A percentile compares a stretch with the other conserved stretches of the same genome.
Conservation (phyloP, 2,113 vertebrate species). For the Ancistrus triradiatus region DNA sequence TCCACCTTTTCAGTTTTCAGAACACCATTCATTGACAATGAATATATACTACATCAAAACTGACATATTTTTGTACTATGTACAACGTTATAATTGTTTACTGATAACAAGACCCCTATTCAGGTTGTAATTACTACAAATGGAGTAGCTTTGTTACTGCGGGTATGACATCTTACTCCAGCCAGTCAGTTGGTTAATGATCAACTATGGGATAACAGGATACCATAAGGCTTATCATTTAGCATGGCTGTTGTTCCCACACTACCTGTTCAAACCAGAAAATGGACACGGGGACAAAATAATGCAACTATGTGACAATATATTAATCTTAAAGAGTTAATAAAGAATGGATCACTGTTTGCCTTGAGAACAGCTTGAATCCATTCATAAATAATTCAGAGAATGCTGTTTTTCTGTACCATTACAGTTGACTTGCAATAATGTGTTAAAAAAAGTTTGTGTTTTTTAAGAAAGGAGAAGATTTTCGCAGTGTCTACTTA, state of each 20-base stretch:
- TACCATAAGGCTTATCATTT: slow-evolving; percentile 24
- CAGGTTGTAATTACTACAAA: slow-evolving; percentile 21
- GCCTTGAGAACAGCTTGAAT: no score
- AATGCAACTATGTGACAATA: no score
- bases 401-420: no score
- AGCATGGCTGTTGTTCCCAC: slow-evolving; percentile 33
- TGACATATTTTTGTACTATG: not conserved
- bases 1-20: not conserved
- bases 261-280: slow-evolving; percentile 17
- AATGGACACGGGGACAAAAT: no score
- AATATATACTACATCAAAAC: slow-evolving; percentile 9
- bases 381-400: no score
- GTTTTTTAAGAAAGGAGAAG: no score
- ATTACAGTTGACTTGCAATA: no score
- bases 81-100: not conserved
- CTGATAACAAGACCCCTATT: not conserved
- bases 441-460: no score
- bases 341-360: no score
- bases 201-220: slow-evolving; percentile 27
- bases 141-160: slow-evolving; percentile 24
- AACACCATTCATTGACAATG: not conserved
- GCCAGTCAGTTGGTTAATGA: slow-evolving; percentile 36
- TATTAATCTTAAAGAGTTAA: no score
- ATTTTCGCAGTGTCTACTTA: no score
- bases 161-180: slow-evolving; percentile 4